Conservation (phyloP, 2,797 vertebrate species). For the Micrastur ruficollis region DNA sequence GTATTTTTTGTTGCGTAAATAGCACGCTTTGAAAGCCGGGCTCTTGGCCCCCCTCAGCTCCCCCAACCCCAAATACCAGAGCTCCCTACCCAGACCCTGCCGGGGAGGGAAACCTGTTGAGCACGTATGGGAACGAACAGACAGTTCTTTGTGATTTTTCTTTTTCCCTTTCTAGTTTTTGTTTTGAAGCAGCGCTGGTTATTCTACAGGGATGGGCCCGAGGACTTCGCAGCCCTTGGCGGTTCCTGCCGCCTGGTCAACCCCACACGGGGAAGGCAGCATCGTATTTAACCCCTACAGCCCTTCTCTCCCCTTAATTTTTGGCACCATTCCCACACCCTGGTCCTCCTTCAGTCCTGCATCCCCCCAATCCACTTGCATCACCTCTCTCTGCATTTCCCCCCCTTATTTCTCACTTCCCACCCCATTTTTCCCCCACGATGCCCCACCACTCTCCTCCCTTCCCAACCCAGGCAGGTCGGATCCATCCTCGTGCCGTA, state of each 20-base stretch:
- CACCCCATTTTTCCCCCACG: background rate
- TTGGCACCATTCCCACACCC: background rate
- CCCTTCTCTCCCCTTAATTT: background rate
- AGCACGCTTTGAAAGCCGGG: background rate
- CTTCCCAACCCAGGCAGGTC: background rate
- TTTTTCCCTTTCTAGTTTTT: background rate
- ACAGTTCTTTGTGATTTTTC: background rate
- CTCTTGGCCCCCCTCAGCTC: fast-evolving
- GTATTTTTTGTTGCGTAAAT: background rate
- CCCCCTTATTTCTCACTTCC: background rate
- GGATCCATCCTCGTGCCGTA: fast-evolving
- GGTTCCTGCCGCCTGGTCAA: background rate
- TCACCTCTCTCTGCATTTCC: too few species aligned
- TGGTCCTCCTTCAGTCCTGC: background rate
- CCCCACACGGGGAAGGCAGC: background rate
- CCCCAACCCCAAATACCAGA: background rate
- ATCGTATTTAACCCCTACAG: background rate
- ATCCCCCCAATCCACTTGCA: too few species aligned
- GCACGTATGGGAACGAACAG: background rate
- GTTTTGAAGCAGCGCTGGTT: background rate
- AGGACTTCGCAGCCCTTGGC: background rate
- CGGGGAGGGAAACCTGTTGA: background rate
- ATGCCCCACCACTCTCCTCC: fast-evolving
- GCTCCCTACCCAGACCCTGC: background rate
- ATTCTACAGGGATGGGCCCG: background rate